Base-by-base conservation (phyloP, 2,888 invertebrate genomes). In the Notodonta dromedarius region DNA sequence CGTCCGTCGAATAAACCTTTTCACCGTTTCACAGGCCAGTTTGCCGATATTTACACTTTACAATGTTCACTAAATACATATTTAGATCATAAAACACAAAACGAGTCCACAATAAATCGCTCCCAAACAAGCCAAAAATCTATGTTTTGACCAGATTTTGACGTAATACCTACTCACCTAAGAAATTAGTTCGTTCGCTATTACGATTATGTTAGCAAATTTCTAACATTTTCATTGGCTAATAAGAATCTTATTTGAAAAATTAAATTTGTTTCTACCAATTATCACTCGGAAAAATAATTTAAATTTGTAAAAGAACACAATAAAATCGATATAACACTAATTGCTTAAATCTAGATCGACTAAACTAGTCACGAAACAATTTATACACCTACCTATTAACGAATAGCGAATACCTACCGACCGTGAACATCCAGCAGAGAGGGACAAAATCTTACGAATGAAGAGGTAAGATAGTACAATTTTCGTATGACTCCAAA, bases 131-230 rank as follows among this genome's bases (percentile, higher is more conserved):
- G 79, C 69, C 70, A 67, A 76, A 75, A 71, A 69, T 67, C 67
- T 76, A 81, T 89, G 88, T 90, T 89, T 89, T 90, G 88, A 83
- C 77, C 76, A 82, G 74, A 76, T 77, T 83, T 82, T 85, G 78
- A 82, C 77, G 77, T 77, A 76, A 67, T 57, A 63, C 62, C 63
- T 70, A 74, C 2, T 14, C 71, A 69, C 35, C 35, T 73, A 66
- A 70, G 73, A 73, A 76, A 73, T 76, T 39, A 65, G 67, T 77
- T 62, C 54, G 73, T 80, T 80, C 73, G 67, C 66, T 67, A 62
- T 76, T 65, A 62, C 62, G 11, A 35, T 54, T 44, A 53, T 53
- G 59, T 60, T 56, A 35, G 35, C 35, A 24, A 24, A 24, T 24
- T 24, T 60, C 42, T 11, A 14, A 8, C 0, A 4, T 57, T 66